Evolutionary conservation across 1,140 invertebrate genomes (phyloP).

Genomic region (Neodiprion lecontei): DNA sequence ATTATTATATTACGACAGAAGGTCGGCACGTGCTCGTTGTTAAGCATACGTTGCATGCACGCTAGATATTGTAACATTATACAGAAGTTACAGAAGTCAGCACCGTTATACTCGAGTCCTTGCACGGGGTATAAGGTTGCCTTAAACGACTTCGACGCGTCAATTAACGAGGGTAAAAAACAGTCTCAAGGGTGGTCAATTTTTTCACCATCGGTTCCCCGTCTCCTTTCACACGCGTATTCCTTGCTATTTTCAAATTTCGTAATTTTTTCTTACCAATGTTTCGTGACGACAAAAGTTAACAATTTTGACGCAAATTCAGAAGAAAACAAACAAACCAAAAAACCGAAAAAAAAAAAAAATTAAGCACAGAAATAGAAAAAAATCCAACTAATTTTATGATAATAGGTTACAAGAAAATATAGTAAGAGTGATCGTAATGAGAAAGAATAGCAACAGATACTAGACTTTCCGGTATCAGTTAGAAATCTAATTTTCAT

Average conservation of each 20-base stretch:
- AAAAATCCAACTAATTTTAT: not conserved
- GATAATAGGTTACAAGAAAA: too few relatives aligned
- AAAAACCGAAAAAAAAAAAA: not conserved
- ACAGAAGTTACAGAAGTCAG: not conserved
- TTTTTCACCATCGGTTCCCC: too few relatives aligned
- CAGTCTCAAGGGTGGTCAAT: too few relatives aligned
- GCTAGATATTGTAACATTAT: not conserved
- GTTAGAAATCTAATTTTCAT: too few relatives aligned
- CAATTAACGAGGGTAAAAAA: not conserved
- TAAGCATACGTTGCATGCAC: too few relatives aligned
- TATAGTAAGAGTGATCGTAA: too few relatives aligned
- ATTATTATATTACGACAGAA: not conserved
- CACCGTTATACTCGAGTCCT: not conserved
- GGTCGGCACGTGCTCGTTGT: not conserved
- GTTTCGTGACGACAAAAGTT: not conserved
- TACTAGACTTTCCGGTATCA: too few relatives aligned
- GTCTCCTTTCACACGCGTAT: too few relatives aligned
- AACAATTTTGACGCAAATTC: too few relatives aligned
- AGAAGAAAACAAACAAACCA: not conserved
- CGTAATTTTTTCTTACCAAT: not conserved
- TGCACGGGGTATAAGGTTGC: not conserved
- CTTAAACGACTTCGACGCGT: not conserved
- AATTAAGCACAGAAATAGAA: not conserved
- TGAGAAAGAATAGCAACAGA: too few relatives aligned
- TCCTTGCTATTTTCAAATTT: not conserved